These are phyloP conservation scores for Trichonephila inaurata DNA, from an alignment of 1,140 invertebrate genomes.

Conservation along the genomic window DNA sequence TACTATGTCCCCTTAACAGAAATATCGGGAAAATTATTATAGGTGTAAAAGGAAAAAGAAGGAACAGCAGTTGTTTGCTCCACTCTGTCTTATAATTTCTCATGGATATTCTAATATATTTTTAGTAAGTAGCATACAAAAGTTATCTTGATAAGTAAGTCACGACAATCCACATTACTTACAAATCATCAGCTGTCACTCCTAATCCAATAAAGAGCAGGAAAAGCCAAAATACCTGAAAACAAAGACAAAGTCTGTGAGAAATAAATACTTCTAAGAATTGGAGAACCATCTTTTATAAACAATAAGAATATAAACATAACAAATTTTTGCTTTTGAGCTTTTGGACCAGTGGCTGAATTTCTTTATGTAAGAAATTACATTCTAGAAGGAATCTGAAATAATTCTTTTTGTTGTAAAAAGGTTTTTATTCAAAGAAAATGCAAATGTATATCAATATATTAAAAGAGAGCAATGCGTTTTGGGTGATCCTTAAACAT, in stretches of 20 bases:
- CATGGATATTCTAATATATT: too few relatives aligned
- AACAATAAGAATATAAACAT: constrained; percentile 14
- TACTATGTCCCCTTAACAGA: too few relatives aligned
- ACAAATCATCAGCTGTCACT: constrained; percentile 86
- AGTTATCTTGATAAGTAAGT: constrained; percentile 17
- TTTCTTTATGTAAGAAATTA: too few relatives aligned
- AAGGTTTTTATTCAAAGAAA: too few relatives aligned
- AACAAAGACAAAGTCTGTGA: constrained; percentile 30
- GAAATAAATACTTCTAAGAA: background rate
- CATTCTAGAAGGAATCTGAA: too few relatives aligned
- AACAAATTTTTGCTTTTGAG: background rate
- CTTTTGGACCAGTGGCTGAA: background rate
- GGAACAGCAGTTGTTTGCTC: too few relatives aligned
- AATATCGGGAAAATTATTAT: too few relatives aligned
- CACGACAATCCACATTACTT: constrained; percentile 78
- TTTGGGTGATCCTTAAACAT: too few relatives aligned
- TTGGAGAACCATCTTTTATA: background rate
- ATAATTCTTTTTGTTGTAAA: too few relatives aligned
- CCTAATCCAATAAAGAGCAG: constrained; percentile 85
- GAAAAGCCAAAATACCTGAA: constrained; percentile 82
- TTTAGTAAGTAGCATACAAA: background rate
- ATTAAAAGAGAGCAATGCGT: too few relatives aligned
- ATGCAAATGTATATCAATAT: too few relatives aligned
- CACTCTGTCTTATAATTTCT: background rate
- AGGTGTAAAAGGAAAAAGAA: too few relatives aligned